These are phyloP conservation scores for Ctenomys sociabilis DNA, from an alignment of 2,113 vertebrate genomes.

Conservation along the genomic window DNA sequence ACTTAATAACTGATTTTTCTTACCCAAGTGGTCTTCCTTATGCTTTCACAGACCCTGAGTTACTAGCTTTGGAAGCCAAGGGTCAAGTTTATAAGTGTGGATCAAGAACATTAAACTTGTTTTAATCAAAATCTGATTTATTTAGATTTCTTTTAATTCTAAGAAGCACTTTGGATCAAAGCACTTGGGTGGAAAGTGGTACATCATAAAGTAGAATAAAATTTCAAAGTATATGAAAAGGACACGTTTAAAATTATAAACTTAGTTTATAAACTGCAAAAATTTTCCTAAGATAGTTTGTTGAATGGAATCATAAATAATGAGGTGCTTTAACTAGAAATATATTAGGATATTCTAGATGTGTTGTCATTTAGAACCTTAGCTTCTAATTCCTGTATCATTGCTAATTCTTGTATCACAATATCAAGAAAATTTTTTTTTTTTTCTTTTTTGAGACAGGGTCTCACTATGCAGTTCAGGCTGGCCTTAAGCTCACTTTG, in stretches of 20 bases:
- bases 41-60: neutral
- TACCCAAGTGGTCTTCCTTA: neutral
- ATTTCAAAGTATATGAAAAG: neutral
- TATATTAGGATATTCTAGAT: neutral
- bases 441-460: too few species aligned
- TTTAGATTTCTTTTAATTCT: neutral
- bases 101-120: neutral
- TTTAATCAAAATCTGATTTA: neutral
- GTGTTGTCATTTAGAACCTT: neutral
- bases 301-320: neutral
- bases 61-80: neutral
- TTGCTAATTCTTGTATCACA: neutral
- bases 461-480: too few species aligned
- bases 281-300: neutral
- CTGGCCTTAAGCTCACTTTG: too few species aligned
- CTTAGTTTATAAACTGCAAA: neutral
- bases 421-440: neutral
- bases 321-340: neutral
- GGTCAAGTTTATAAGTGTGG: neutral
- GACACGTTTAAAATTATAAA: neutral
- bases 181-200: neutral
- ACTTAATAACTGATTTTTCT: neutral
- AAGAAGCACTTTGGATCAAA: neutral
- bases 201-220: constrained; percentile 21
- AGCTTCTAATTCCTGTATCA: neutral